Percentiles rank a stretch among this genome's conserved stretches.
Evolutionary conservation across 2,888 invertebrate species (phyloP).

Genomic region (Portevinia maculata): DNA sequence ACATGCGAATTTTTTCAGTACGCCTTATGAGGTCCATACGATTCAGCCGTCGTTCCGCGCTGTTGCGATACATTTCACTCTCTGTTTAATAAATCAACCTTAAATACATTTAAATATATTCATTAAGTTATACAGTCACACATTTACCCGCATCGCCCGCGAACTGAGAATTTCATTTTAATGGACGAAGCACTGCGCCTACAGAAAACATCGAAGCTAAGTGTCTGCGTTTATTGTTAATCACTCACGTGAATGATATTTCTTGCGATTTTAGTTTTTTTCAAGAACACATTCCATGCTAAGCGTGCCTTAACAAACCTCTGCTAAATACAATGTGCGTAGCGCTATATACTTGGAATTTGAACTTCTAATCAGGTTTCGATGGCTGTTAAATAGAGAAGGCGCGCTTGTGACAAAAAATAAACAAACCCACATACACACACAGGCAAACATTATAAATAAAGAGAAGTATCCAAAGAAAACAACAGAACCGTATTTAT

Average conservation of each 20-base stretch:
- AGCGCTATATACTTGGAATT: conserved; percentile 26
- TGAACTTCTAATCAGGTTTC: conserved; percentile 24
- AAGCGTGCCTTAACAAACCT: conserved; percentile 27
- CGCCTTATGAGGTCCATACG: conserved; percentile 64
- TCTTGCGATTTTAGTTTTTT: conserved; percentile 1
- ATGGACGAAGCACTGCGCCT: conserved; percentile 23
- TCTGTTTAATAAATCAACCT: conserved; percentile 50
- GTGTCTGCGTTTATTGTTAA: conserved; percentile 20
- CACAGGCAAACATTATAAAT: neutral
- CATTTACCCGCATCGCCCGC: conserved; percentile 22
- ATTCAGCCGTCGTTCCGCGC: conserved; percentile 33
- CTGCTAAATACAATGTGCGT: neutral
- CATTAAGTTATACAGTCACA: conserved; percentile 38
- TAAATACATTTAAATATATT: conserved; percentile 33
- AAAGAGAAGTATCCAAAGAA: neutral
- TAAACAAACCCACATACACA: conserved; percentile 10
- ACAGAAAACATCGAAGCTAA: neutral
- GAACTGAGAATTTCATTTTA: conserved; percentile 47
- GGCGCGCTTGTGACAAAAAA: conserved; percentile 4
- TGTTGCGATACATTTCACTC: conserved; percentile 57
- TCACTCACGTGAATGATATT: conserved; percentile 10
- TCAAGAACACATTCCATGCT: conserved; percentile 18
- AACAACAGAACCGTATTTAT: conserved; percentile 1
- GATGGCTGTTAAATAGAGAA: conserved; percentile 16
- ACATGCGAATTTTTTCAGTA: conserved; percentile 46